phyloP scores from a whole-genome alignment of 2,797 vertebrate genomes.

The Dendrocincla fuliginosa region DNA sequence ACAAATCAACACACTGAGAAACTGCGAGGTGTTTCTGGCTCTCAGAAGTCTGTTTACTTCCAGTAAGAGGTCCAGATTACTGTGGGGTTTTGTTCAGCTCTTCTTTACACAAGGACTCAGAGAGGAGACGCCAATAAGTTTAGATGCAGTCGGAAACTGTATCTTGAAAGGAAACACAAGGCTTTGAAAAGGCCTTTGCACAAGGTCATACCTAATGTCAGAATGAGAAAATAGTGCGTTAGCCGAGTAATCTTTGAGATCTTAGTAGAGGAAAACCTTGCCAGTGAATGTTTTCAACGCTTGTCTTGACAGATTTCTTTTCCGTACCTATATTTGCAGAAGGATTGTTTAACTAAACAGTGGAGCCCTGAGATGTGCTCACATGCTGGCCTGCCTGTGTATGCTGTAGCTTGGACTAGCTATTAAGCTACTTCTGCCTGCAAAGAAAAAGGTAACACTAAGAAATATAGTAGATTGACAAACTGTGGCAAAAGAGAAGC shows the following conservation, averaged over 20 bases:
- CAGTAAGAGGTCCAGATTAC: not conserved
- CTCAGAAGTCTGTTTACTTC: not conserved
- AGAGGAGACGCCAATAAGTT: not conserved
- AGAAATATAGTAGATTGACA: not conserved
- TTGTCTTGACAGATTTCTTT: conserved; percentile 4
- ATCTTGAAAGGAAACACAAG: not conserved
- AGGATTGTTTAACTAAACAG: not conserved
- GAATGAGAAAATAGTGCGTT: not conserved
- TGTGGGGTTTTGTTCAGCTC: not conserved
- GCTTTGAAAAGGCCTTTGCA: not conserved
- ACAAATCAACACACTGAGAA: not conserved
- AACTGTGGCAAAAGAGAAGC: not conserved
- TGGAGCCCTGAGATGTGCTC: not conserved
- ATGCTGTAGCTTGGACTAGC: not conserved
- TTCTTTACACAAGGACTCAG: not conserved
- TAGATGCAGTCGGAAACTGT: not conserved
- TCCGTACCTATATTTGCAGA: not conserved
- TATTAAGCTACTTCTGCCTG: not conserved
- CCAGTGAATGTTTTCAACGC: not conserved
- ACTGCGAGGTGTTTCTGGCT: not conserved
- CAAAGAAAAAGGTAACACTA: not conserved
- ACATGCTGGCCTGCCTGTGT: not conserved
- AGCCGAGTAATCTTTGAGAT: not conserved
- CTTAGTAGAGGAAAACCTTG: not conserved
- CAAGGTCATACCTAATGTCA: not conserved